These are phyloP conservation scores for Apogon hyalosoma DNA, from an alignment of 2,797 vertebrate species.

Conservation along the genomic window DNA sequence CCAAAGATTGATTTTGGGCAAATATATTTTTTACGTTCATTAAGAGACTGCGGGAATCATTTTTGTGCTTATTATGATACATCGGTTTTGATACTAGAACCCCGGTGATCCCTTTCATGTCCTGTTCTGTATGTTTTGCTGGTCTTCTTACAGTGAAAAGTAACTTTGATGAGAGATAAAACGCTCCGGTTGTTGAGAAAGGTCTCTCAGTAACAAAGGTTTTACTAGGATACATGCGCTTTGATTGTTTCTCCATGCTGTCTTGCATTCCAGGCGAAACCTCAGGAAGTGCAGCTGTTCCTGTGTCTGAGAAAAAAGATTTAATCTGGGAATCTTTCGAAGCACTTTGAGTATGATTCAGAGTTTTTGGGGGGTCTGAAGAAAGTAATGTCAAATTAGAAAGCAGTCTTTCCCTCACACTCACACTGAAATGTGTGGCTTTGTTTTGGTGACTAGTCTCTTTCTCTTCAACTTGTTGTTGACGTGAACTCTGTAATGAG, in stretches of 20 bases:
- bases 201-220: slow-evolving; percentile 18
- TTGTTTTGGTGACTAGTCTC: slow-evolving; percentile 17
- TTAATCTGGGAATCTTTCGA: slow-evolving; percentile 31
- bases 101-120: background rate
- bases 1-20: slow-evolving; percentile 14
- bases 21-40: slow-evolving; percentile 27
- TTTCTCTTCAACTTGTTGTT: slow-evolving; percentile 19
- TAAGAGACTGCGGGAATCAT: slow-evolving; percentile 25
- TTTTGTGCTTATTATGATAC: slow-evolving; percentile 36
- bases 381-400: slow-evolving; percentile 10
- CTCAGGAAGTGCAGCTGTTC: slow-evolving; percentile 21
- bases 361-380: slow-evolving; percentile 18
- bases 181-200: slow-evolving; percentile 5
- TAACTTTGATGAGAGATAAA: slow-evolving; percentile 36
- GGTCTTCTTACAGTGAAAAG: slow-evolving; percentile 21
- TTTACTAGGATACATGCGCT: slow-evolving; percentile 11
- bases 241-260: slow-evolving; percentile 17
- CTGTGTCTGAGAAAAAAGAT: slow-evolving; percentile 25
- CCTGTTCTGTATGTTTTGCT: slow-evolving; percentile 21
- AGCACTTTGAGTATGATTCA: slow-evolving; percentile 30
- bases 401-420: slow-evolving; percentile 11
- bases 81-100: slow-evolving; percentile 20
- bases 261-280: slow-evolving; percentile 30
- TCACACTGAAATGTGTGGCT: slow-evolving; percentile 15
- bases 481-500: slow-evolving; percentile 37